Evolutionary conservation across 2,113 vertebrate species (phyloP).

Genomic region (Epinephelus fuscoguttatus): DNA sequence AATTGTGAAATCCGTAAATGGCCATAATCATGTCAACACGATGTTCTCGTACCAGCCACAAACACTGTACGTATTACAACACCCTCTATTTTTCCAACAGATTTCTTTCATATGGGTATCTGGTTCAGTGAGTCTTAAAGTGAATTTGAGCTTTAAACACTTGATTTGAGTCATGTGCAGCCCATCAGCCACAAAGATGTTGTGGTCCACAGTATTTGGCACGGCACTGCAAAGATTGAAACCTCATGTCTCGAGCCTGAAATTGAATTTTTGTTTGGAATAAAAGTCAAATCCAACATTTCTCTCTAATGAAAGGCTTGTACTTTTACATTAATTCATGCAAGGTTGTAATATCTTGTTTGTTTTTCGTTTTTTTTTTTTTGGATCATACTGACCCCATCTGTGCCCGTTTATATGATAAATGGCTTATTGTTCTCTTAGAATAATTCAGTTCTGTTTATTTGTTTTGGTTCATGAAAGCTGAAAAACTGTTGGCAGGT

Average conservation of each 20-base stretch:
- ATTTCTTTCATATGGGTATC: background rate
- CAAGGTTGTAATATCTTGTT: background rate
- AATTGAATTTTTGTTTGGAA: constrained; percentile 3
- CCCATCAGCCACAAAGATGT: constrained; percentile 57
- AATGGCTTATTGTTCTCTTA: background rate
- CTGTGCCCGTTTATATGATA: background rate
- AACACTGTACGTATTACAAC: background rate
- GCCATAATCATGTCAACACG: background rate
- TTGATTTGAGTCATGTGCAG: constrained; percentile 74
- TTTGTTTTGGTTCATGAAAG: background rate
- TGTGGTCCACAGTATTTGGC: constrained; percentile 28
- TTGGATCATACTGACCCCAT: background rate
- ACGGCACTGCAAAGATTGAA: constrained; percentile 50
- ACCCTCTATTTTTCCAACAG: background rate
- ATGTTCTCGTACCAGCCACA: background rate
- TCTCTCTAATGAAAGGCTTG: constrained; percentile 3
- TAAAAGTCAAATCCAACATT: constrained; percentile 23
- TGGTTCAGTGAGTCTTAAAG: background rate
- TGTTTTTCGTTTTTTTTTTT: background rate
- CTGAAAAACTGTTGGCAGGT: background rate
- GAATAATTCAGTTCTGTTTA: background rate
- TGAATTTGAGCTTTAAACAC: constrained; percentile 57
- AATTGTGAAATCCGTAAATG: background rate
- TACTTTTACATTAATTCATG: background rate
- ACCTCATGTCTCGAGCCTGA: constrained; percentile 62